These are phyloP conservation scores for Brachyistius frenatus DNA, from an alignment of 2,113 vertebrate genomes.

Conservation along the genomic window DNA sequence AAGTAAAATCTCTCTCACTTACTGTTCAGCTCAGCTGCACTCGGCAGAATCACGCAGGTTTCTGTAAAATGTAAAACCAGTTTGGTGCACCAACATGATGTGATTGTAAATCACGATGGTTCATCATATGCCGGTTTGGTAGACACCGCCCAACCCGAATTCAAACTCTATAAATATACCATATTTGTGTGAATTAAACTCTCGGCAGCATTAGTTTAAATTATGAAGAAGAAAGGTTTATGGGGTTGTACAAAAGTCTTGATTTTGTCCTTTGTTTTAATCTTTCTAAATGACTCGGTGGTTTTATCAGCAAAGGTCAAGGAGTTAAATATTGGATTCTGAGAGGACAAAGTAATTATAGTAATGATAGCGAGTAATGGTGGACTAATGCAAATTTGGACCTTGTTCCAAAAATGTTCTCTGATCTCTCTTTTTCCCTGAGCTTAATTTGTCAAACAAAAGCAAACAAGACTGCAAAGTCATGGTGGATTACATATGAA, in stretches of 20 bases:
- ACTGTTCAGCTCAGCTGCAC: too few species aligned
- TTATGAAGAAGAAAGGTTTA: slow-evolving; percentile 6
- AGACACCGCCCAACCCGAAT: too few species aligned
- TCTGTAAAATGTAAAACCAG: too few species aligned
- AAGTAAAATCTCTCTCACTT: too few species aligned
- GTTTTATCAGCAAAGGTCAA: slow-evolving; percentile 56
- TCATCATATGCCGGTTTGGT: too few species aligned
- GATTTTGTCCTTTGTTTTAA: slow-evolving; percentile 55
- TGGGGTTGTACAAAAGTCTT: slow-evolving; percentile 5
- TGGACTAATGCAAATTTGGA: slow-evolving; percentile 54
- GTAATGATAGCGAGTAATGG: slow-evolving; percentile 52
- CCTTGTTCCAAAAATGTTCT: slow-evolving; percentile 43
- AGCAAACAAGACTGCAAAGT: slow-evolving; percentile 55
- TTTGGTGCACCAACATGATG: too few species aligned
- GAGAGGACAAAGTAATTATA: slow-evolving; percentile 63
- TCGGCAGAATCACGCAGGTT: too few species aligned
- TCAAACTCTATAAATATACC: too few species aligned
- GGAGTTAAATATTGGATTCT: slow-evolving; percentile 55
- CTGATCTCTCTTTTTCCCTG: slow-evolving; percentile 26
- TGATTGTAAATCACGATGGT: too few species aligned
- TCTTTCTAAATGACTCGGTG: slow-evolving; percentile 32
- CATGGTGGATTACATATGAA: slow-evolving; percentile 59
- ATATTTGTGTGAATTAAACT: too few species aligned
- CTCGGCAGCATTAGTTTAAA: slow-evolving; percentile 1
- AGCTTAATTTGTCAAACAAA: slow-evolving; percentile 50